Base-by-base conservation (phyloP, 92 coral and sea anemone genomes). In the Heliopora coerulea region DNA sequence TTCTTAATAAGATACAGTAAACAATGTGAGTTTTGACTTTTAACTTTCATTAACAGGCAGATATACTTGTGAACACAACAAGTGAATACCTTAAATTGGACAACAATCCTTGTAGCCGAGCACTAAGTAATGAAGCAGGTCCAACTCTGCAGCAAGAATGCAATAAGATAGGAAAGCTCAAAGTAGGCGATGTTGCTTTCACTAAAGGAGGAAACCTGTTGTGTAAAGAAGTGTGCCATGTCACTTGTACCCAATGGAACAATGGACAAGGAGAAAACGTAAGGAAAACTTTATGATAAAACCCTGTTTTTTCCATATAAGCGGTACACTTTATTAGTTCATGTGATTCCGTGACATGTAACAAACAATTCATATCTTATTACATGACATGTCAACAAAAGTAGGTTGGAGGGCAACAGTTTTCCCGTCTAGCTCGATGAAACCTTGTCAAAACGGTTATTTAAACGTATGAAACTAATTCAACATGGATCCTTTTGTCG, bases 111-210 rank as follows among this genome's bases (percentile, higher is more conserved):
- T 80, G 91, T 60, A 78, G 86, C 0, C 72, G 49, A 78, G 79
- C 89, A 48, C 59, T 88, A 21, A 78, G 86, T 32, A 56, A n/a
- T 25, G 89, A 72, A 13, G 91, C 91, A 13, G 91, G 89, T 27
- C 82, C 91, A n/a, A 35, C 1, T 7, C 80, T 88, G 14, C 89
- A 85, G 44, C 66, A 61, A n/a, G 75, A 88, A 39, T 88, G 91
- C 58, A 72, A 24, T 7, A 32, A 62, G 32, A 78, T 80, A 48
- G 88, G 86, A 12, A 33, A 58, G 15, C 64, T 88, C 0, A 48
- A 73, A 37, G 73, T 65, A 0, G 91, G 91, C 7, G 70, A 78
- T 11, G 85, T 88, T 11, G 86, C 73, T 25, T 80, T 78, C 0
- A 88, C 91, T 18, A 37, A 63, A 0, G 83, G 84, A 77, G 91